phyloP scores from a whole-genome alignment of 2,797 vertebrate species.

The Podarcis siculus region DNA sequence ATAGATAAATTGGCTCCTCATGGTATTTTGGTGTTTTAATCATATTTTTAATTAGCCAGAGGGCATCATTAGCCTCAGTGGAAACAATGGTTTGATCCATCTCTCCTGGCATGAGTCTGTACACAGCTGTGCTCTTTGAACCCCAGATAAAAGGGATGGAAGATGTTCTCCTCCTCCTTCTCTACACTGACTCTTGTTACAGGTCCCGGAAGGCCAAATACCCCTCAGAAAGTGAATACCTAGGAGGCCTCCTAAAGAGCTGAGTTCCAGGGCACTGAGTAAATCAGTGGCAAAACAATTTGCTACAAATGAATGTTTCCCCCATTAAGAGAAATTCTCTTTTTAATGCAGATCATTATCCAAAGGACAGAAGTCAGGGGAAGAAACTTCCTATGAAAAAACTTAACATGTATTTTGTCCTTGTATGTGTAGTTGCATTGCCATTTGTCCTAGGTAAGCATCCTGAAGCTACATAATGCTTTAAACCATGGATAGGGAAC shows the following conservation, averaged over 20 bases:
- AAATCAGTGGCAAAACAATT: neutral
- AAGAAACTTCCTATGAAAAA: neutral
- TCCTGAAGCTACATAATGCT: no score
- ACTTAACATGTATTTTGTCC: neutral
- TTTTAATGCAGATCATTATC: rapidly evolving
- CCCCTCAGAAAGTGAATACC: neutral
- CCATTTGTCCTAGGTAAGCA: no score
- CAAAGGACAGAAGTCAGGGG: neutral
- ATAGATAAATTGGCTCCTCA: constrained; percentile 58
- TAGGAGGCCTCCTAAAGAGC: neutral
- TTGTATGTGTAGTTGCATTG: neutral
- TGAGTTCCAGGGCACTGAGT: neutral
- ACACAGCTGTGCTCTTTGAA: neutral
- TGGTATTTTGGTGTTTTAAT: constrained; percentile 59
- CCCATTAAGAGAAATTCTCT: neutral
- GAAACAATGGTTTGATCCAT: constrained; percentile 69
- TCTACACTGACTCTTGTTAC: neutral
- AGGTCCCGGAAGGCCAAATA: neutral
- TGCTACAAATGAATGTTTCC: neutral
- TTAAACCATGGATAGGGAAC: no score
- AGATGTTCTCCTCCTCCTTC: neutral
- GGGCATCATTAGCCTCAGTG: constrained; percentile 70
- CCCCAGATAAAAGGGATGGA: neutral
- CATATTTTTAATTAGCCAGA: constrained; percentile 62
- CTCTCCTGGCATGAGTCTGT: constrained; percentile 62